phyloP scores from a whole-genome alignment of 2,888 invertebrate species.

The Pristionchus arcanus region DNA sequence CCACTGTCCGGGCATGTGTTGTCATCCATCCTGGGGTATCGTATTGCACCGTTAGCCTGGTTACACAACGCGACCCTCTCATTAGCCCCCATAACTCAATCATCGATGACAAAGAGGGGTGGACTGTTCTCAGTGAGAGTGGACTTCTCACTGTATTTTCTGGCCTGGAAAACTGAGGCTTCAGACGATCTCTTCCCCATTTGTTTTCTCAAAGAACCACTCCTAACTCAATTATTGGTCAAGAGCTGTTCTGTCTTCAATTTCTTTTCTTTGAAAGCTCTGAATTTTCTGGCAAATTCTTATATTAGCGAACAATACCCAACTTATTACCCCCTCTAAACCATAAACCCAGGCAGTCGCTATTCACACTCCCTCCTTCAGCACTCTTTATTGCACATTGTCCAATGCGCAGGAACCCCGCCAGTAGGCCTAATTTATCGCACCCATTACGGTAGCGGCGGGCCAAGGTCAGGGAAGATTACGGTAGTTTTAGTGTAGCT shows the following conservation, averaged over 20 bases:
- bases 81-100: background rate
- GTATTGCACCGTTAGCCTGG: constrained; percentile 18
- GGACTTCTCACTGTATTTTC: too few species aligned
- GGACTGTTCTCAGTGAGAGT: background rate
- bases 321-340: too few species aligned
- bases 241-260: too few species aligned
- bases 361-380: background rate
- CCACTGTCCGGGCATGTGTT: background rate
- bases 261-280: too few species aligned
- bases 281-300: too few species aligned
- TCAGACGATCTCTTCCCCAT: too few species aligned
- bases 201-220: too few species aligned
- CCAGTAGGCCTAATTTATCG: background rate
- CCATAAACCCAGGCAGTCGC: background rate
- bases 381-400: constrained; percentile 18
- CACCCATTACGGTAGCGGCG: background rate
- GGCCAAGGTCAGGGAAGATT: background rate
- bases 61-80: background rate
- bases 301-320: too few species aligned
- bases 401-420: background rate
- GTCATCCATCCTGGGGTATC: background rate
- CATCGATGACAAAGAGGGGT: background rate
- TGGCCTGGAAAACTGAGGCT: too few species aligned
- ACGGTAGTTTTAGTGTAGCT: background rate
- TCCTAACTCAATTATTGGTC: too few species aligned